A percentile compares a stretch with the other conserved stretches of the same genome.
phyloP scores from a whole-genome alignment of 2,888 invertebrate species.

The Atethmia centrago region DNA sequence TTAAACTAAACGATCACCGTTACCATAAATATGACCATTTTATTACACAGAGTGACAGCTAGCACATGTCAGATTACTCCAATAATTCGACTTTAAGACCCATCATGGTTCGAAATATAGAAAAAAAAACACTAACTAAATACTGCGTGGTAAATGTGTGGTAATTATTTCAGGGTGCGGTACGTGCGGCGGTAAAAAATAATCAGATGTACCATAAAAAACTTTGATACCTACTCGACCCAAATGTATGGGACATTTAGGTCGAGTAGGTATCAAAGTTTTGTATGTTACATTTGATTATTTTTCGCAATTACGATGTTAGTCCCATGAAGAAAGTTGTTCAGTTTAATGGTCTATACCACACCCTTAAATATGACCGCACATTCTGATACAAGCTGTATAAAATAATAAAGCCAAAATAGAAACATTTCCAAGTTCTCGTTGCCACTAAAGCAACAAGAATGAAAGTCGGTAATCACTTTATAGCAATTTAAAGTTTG shows the following conservation, averaged over 20 bases:
- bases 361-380: background rate
- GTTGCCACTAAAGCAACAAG: constrained; percentile 31
- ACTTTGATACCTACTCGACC: background rate
- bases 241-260: background rate
- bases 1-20: no score
- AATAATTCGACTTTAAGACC: no score
- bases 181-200: background rate
- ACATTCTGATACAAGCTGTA: background rate
- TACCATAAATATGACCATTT: no score
- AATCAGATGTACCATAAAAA: background rate
- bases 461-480: constrained; percentile 56
- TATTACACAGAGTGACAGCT: no score
- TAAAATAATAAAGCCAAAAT: constrained; percentile 1
- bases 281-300: no score
- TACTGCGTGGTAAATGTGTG: background rate
- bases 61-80: no score
- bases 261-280: no score
- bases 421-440: constrained; percentile 4
- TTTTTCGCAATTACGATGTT: no score
- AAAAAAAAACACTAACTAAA: background rate
- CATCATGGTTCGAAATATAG: background rate
- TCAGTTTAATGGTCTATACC: background rate
- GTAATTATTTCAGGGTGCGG: background rate
- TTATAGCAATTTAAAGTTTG: constrained; percentile 58
- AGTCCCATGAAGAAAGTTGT: no score